Evolutionary conservation across 2,113 vertebrate genomes (phyloP), one percentile per base, ranked within the genome.

Genomic region (Polypterus bichir): DNA sequence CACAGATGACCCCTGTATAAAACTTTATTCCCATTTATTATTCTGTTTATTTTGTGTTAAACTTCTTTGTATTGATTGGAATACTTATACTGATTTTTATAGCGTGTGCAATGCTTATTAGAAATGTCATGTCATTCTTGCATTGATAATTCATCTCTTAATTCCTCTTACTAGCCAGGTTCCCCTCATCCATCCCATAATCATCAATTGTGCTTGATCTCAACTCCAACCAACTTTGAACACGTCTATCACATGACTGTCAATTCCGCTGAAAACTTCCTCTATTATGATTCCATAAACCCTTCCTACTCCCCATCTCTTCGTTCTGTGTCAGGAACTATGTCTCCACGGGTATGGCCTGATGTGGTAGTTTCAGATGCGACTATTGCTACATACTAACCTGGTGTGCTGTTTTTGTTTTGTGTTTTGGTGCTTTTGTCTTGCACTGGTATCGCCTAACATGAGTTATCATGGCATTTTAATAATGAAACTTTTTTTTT

Each of bases 241-340:
- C 89, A 91, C 85, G 81, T 91, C 86, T 89, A 89, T 89, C 89
- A 91, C 78, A 90, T 91, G 90, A 91, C 89, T 74, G 82, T 86
- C 80, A 86, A 84, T 77, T 91, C 87, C 76, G 89, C 90, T 46
- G 88, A 88, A 84, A 86, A 87, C 71, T 86, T 85, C 84, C 87
- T 91, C 74, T 89, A 75, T 80, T 82, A 82, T 47, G 85, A 89
- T 74, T 81, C 80, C 77, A 78, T 83, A 81, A 76, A 73, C 74
- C 80, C 79, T 67, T 82, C 80, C 71, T 81, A 77, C 73, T 78
- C 87, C 85, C 85, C 72, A 62, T 74, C 82, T 81, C 86, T 82
- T 48, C 72, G 69, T 73, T 81, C 83, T 81, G 79, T 77, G 80
- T 85, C 81, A 46, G 75, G 80, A 72, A 83, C 83, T 70, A 80